Evolutionary conservation across 2,797 vertebrate genomes (phyloP).

Genomic region (Nannoperca australis): DNA sequence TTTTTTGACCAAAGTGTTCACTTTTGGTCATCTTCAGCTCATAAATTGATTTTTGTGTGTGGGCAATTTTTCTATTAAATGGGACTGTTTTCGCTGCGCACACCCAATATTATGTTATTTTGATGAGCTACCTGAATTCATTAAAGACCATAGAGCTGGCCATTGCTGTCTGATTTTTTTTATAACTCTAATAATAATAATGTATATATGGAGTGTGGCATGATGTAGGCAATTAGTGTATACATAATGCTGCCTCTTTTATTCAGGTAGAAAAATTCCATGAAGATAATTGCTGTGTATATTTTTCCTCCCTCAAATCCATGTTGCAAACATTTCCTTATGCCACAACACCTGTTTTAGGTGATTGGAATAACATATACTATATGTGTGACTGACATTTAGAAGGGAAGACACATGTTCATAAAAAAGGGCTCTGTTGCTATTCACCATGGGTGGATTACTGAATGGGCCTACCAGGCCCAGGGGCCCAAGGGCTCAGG

Average conservation of each 20-base stretch:
- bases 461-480: too few species aligned
- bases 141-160: too few species aligned
- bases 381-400: constrained; percentile 1
- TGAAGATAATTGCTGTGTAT: neutral
- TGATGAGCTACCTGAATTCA: too few species aligned
- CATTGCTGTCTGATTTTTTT: neutral
- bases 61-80: too few species aligned
- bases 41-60: too few species aligned
- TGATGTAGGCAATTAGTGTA: neutral
- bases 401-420: neutral
- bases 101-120: too few species aligned
- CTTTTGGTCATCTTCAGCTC: too few species aligned
- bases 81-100: too few species aligned
- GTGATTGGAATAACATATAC: neutral
- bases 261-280: neutral
- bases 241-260: neutral
- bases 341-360: neutral
- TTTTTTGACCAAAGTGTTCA: too few species aligned
- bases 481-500: too few species aligned
- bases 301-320: neutral
- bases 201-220: neutral
- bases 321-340: neutral
- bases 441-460: too few species aligned
- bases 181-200: neutral
- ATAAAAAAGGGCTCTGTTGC: neutral